phyloP scores from a whole-genome alignment of 2,888 invertebrate genomes.

The Galerucella pusilla region DNA sequence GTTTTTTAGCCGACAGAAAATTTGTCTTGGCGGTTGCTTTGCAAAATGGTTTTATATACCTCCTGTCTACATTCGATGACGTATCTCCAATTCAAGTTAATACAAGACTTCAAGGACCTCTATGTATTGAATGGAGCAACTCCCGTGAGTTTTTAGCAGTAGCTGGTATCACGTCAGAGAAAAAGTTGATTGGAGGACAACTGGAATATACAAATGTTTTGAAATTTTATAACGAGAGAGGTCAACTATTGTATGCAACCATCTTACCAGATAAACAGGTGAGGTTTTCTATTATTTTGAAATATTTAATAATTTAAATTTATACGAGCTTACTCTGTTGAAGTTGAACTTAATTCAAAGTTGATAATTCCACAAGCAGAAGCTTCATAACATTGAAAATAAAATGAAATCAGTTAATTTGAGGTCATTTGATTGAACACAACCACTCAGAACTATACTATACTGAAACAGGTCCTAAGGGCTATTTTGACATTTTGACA shows the following conservation, averaged over 20 bases:
- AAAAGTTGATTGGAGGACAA: conserved; percentile 55
- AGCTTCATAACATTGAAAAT: too few relatives aligned
- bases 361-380: too few relatives aligned
- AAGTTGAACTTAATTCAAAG: too few relatives aligned
- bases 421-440: too few relatives aligned
- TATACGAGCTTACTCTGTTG: neutral
- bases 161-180: conserved; percentile 77
- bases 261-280: conserved; percentile 76
- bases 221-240: conserved; percentile 91
- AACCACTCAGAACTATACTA: too few relatives aligned
- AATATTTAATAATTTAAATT: too few relatives aligned
- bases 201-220: conserved; percentile 82
- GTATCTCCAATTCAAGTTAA: conserved; percentile 88
- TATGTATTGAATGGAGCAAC: conserved; percentile 97
- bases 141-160: conserved; percentile 92
- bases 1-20: conserved; percentile 67
- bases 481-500: too few relatives aligned
- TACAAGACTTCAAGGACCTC: conserved; percentile 83
- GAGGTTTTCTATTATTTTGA: neutral
- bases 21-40: conserved; percentile 90
- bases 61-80: conserved; percentile 93
- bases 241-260: conserved; percentile 83
- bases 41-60: conserved; percentile 88
- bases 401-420: too few relatives aligned
- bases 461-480: too few relatives aligned